A percentile compares a stretch with the other conserved stretches of the same genome.
phyloP scores from a whole-genome alignment of 2,113 vertebrate genomes.

The Leptodactylus fuscus region DNA sequence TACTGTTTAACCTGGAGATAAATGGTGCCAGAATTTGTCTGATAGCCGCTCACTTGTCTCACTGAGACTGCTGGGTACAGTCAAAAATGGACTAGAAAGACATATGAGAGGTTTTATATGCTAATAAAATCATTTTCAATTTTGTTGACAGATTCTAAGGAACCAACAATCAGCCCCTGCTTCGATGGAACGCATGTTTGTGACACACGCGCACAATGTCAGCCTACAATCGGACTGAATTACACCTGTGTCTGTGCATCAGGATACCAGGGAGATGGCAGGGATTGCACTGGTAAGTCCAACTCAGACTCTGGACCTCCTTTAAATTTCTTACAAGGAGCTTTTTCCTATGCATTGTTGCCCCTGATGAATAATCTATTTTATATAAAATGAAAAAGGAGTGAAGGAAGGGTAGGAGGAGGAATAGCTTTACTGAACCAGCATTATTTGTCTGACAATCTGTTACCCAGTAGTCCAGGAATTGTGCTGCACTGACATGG shows the following conservation, averaged over 20 bases:
- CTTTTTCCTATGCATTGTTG: no score
- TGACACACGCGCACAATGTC: slow-evolving; percentile 82
- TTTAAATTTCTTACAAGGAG: no score
- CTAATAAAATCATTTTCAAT: not conserved
- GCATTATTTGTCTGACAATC: no score
- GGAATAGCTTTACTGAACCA: no score
- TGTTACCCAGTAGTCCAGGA: no score
- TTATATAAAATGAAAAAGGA: not conserved
- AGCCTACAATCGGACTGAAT: slow-evolving; percentile 70
- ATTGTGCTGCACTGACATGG: no score
- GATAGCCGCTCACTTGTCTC: no score
- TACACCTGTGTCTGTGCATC: slow-evolving; percentile 86
- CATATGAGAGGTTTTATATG: not conserved
- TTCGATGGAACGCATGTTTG: slow-evolving; percentile 83
- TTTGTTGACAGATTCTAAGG: not conserved
- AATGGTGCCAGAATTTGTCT: no score
- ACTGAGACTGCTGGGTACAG: not conserved
- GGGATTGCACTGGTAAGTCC: slow-evolving; percentile 83
- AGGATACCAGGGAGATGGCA: slow-evolving; percentile 83
- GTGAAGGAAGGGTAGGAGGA: no score
- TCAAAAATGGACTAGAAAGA: not conserved
- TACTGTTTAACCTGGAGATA: no score
- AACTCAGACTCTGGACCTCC: not conserved
- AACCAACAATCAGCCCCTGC: slow-evolving; percentile 80
- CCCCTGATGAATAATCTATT: not conserved